Evolutionary conservation across 2,113 vertebrate genomes (phyloP).

Genomic region (Miniopterus natalensis): DNA sequence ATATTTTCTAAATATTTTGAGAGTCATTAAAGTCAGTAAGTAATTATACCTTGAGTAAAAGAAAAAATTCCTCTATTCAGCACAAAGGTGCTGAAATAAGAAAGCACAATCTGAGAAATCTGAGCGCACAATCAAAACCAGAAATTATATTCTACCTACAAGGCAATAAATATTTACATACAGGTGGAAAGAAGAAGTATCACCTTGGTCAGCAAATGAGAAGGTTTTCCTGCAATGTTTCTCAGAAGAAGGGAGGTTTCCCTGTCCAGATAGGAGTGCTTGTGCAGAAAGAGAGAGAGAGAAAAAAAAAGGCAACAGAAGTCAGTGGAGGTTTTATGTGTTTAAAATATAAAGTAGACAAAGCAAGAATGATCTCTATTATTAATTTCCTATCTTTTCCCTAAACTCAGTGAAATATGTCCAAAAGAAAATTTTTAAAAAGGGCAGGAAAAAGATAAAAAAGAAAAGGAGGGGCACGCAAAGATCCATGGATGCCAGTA

Average conservation of each 20-base stretch:
- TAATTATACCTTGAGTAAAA: slow-evolving; percentile 57
- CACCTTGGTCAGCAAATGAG: slow-evolving; percentile 99
- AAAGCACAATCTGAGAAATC: slow-evolving; percentile 55
- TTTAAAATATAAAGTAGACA: slow-evolving; percentile 78
- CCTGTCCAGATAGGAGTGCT: slow-evolving; percentile 99
- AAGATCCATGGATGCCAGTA: not conserved
- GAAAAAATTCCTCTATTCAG: slow-evolving; percentile 79
- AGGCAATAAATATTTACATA: slow-evolving; percentile 86
- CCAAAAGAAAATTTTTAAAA: slow-evolving; percentile 19
- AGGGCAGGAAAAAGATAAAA: not conserved
- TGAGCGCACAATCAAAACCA: slow-evolving; percentile 70
- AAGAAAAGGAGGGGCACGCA: not conserved
- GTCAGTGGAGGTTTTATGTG: slow-evolving; percentile 87
- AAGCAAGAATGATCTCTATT: slow-evolving; percentile 74
- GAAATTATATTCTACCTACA: slow-evolving; percentile 83
- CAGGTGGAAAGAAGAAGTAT: slow-evolving; percentile 89
- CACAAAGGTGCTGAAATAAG: slow-evolving; percentile 43
- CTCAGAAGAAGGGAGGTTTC: slow-evolving; percentile 99
- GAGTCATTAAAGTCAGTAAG: slow-evolving; percentile 73
- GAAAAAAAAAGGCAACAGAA: slow-evolving; percentile 91
- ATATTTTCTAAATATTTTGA: slow-evolving; percentile 34
- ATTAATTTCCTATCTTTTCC: slow-evolving; percentile 48
- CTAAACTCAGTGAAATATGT: slow-evolving; percentile 52
- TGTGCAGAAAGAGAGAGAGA: slow-evolving; percentile 90
- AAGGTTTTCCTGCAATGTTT: slow-evolving; percentile 99